A percentile compares a stretch with the other conserved stretches of the same genome.
Evolutionary conservation across 2,888 invertebrate genomes (phyloP).

Genomic region (Tinea semifulvella): DNA sequence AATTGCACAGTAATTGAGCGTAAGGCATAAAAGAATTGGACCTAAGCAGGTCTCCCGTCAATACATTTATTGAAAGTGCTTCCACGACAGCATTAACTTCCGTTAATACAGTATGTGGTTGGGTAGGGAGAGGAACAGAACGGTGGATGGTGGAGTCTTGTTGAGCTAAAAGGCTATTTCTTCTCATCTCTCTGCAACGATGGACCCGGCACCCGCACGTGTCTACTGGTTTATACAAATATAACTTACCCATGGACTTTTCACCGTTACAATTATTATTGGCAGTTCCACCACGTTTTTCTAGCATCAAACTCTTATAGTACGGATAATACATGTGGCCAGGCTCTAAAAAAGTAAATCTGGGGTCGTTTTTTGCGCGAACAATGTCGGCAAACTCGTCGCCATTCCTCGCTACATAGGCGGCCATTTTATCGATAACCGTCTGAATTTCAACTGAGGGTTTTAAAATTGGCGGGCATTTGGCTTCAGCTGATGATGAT

Average conservation of each 20-base stretch:
- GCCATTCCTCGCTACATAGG: slow-evolving; percentile 95
- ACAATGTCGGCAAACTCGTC: slow-evolving; percentile 91
- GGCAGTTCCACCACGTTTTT: slow-evolving; percentile 30
- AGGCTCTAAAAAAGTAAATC: slow-evolving; percentile 87
- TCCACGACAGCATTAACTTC: no score
- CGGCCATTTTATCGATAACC: slow-evolving; percentile 96
- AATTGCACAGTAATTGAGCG: no score
- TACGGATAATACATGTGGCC: slow-evolving; percentile 82
- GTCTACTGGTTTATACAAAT: no score
- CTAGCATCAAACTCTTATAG: slow-evolving; percentile 69
- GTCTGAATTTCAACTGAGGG: slow-evolving; percentile 86
- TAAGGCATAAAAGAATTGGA: no score
- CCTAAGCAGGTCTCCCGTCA: no score
- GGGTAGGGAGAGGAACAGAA: no score
- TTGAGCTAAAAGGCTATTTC: no score
- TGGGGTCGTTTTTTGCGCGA: slow-evolving; percentile 81
- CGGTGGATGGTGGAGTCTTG: no score
- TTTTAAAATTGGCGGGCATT: slow-evolving; percentile 49
- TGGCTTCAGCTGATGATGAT: slow-evolving; percentile 38
- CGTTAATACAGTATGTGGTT: no score
- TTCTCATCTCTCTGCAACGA: no score
- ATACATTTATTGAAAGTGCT: no score
- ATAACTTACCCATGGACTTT: background rate
- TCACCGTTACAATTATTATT: background rate
- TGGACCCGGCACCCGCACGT: no score